Conservation (phyloP, 2,113 vertebrate species). For the Danio rerio region GRCz12tu NC_133199.1:29067001-29067500, state of each 20-base stretch:
- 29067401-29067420: neutral
- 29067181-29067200: constrained; percentile 49
- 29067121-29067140: constrained; percentile 4
- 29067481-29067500: neutral
- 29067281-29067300: constrained; percentile 52
- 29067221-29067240: constrained; percentile 45
- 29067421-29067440: neutral
- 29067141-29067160: constrained; percentile 48
- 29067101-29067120: neutral
- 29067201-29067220: constrained; percentile 56
- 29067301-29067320: constrained; percentile 63
- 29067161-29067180: constrained; percentile 56
- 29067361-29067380: constrained; percentile 26
- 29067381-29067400: constrained; percentile 27
- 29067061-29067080: constrained; percentile 14
- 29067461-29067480: constrained; percentile 19
- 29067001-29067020: neutral
- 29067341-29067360: constrained; percentile 22
- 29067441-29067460: constrained; percentile 2
- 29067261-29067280: neutral
- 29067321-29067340: constrained; percentile 11
- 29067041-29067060: constrained; percentile 34
- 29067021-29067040: constrained; percentile 39
- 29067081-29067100: constrained; percentile 1
- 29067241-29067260: constrained; percentile 40